Evolutionary conservation across 1,140 invertebrate genomes (phyloP).

Genomic region (Platorchestia sp.): DNA sequence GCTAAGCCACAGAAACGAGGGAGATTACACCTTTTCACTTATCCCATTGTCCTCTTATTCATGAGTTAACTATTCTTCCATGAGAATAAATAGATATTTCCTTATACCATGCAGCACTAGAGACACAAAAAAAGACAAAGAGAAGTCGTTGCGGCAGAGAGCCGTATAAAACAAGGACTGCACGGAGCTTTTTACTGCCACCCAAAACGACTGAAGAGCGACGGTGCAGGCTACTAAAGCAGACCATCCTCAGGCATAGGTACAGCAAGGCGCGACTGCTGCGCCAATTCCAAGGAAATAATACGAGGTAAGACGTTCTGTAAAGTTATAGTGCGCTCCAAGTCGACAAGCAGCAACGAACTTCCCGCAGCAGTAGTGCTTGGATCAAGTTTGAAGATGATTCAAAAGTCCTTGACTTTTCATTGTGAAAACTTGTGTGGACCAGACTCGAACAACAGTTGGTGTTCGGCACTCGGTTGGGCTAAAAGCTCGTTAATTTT

Average conservation of each 20-base stretch:
- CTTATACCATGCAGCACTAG: not conserved
- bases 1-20: not conserved
- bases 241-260: not conserved
- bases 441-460: no score
- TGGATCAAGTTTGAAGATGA: not conserved
- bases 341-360: not conserved
- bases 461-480: no score
- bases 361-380: not conserved
- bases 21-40: not conserved
- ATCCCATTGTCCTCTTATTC: not conserved
- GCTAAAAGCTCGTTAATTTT: no score
- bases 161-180: not conserved
- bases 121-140: not conserved
- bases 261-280: not conserved
- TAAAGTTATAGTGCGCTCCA: not conserved
- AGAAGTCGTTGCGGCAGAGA: not conserved
- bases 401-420: not conserved
- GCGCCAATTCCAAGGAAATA: not conserved
- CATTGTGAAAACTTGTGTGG: not conserved
- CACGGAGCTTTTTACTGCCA: not conserved
- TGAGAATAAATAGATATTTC: not conserved
- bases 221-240: constrained; percentile 2
- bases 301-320: not conserved
- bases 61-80: not conserved
- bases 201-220: constrained; percentile 28